These are phyloP conservation scores for Salmo trutta DNA, from an alignment of 2,797 vertebrate genomes.

Conservation along the genomic window DNA sequence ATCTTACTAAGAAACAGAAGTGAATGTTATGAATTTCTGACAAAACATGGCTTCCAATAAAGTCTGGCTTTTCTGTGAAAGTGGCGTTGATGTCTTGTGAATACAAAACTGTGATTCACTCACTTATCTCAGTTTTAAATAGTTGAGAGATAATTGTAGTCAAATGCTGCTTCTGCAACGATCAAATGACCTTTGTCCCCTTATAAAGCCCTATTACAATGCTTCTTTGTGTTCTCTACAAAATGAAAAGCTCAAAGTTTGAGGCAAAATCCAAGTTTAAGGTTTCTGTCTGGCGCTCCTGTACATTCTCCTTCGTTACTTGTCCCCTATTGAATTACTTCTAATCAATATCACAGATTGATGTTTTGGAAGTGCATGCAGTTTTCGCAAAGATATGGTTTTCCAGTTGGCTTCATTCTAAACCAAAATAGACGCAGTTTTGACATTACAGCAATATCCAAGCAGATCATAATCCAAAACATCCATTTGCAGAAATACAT, in stretches of 20 bases:
- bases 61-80: background rate
- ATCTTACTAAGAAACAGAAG: background rate
- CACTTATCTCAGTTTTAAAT: too few species aligned
- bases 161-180: too few species aligned
- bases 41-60: background rate
- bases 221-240: conserved; percentile 38
- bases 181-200: too few species aligned
- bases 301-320: conserved; percentile 18
- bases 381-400: conserved; percentile 39
- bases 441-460: conserved; percentile 24
- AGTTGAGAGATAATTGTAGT: too few species aligned
- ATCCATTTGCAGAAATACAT: background rate
- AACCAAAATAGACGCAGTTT: conserved; percentile 50
- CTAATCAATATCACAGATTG: conserved; percentile 51
- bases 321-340: conserved; percentile 44
- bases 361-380: conserved; percentile 43
- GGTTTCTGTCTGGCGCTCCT: conserved; percentile 41
- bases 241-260: conserved; percentile 15
- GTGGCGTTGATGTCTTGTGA: background rate
- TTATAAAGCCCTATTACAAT: too few species aligned
- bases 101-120: background rate
- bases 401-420: conserved; percentile 40
- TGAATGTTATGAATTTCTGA: background rate
- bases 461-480: background rate
- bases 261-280: conserved; percentile 21